Evolutionary conservation across 37 sponge, comb jelly and placozoan species (phyloP), one percentile per base, ranked within the genome.

Genomic region (Beroe ovata): DNA sequence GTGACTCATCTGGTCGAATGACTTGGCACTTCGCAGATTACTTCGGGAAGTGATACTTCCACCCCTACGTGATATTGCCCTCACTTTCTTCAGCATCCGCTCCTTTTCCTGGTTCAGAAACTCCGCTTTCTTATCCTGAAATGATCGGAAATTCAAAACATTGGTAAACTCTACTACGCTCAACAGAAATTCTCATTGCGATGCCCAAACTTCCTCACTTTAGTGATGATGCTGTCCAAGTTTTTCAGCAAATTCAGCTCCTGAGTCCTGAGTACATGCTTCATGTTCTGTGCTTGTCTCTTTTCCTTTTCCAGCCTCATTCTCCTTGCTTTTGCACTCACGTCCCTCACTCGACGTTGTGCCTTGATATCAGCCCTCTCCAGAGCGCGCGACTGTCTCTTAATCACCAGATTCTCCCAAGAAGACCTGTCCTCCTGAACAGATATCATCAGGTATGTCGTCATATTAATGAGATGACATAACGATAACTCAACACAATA

Each of bases 41-140:
- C 22, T 4, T 8, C 84, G 54, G 8, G 47, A 36, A 25, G 25
- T 66, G 35, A 30, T 30, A 33, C 36, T 66, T 8, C 33, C 35
- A 33, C 32, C 14, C 33, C 84, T 11, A 11, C 47, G 84, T n/a
- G 84, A 77, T 2, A 35, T 11, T 4, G 21, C 35, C 28, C 84
- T 22, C 1, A 30, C 35, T 54, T 77, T 77, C 38, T 42, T 77
- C 26, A 42, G 8, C 84, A 77, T 42, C 29, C 84, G 42, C 84
- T 77, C 54, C 47, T 42, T 77, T 25, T 77, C 84, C 8, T 19
- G 38, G 38, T 42, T 20, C 84, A 77, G 47, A 40, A 32, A 77
- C 38, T 77, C 84, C 47, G 84, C 84, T 42, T 77, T 77, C 28
- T 42, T 39, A 54, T 77, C 84, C 84, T 77, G 84, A 42, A 77